Evolutionary conservation across 2,113 vertebrate genomes (phyloP), one percentile per base, ranked within the genome.

Genomic region (Calyptommatus sinebrachiatus): DNA sequence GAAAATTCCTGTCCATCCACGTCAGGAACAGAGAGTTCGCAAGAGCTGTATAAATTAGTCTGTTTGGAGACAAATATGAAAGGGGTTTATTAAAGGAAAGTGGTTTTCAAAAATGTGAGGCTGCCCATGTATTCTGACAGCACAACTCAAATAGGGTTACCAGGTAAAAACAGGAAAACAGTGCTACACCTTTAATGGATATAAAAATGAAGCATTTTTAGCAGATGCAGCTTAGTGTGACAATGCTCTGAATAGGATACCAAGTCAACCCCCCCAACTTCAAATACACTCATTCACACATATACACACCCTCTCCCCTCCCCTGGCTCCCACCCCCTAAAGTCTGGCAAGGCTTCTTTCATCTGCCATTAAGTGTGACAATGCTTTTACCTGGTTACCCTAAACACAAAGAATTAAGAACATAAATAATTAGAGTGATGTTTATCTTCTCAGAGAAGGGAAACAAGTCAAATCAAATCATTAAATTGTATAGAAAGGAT

Each of bases 321-420:
- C 69, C 61, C 60, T 22, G 28, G 62, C 70, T 66, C 65, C 65
- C 72, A 57, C 63, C 20, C 79, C 53, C 79, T 46, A 62, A 62
- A 75, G 79, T 81, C 65, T 67, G 41, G 65, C 79, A 70, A 81
- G 72, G 50, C 16, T 48, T 76, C 35, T 81, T 81, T 73, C 66
- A 61, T 28, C 73, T 29, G 73, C 73, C 14, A 5, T n/a, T 21
- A 22, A 26, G n/a, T n/a, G 35, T 41, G 35, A 41, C 5, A 41
- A 41, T 41, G 3, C 35, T 41, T 41, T 41, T 41, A 41, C 35
- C 35, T 41, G 35, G 35, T 41, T 41, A 41, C 35, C 35, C 2
- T 41, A 41, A 41, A 41, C 35, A 41, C 35, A 41, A 41, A 65
- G 4, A 11, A 22, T 16, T 12, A 29, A 66, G n/a, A 31, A 2